These are phyloP conservation scores for Aix galericulata DNA, from an alignment of 2,113 vertebrate genomes.

Conservation along the genomic window DNA sequence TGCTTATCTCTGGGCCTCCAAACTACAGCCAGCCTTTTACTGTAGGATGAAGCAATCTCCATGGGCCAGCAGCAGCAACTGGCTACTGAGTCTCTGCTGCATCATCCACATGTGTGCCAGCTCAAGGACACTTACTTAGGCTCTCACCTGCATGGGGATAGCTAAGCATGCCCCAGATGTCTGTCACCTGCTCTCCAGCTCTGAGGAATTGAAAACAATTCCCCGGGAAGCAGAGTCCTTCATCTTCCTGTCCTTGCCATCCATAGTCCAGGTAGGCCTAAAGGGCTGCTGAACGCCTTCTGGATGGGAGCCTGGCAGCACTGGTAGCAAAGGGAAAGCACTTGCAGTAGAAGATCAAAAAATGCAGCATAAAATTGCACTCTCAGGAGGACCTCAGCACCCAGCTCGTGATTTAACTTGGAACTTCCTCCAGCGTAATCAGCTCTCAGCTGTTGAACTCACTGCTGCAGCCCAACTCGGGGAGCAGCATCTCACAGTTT, in stretches of 20 bases:
- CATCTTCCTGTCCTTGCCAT: neutral
- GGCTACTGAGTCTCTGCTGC: neutral
- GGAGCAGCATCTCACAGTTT: neutral
- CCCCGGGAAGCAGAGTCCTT: neutral
- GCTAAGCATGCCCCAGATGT: neutral
- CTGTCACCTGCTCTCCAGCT: neutral
- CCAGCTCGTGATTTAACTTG: neutral
- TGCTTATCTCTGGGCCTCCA: neutral
- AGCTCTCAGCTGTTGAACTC: neutral
- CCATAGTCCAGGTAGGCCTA: neutral
- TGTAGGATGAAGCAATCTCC: neutral
- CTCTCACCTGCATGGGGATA: neutral
- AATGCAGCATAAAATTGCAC: neutral
- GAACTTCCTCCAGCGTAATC: accelerated
- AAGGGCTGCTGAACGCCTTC: neutral
- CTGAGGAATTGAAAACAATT: neutral
- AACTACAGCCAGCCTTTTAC: neutral
- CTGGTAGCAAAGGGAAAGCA: neutral
- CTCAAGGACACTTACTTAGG: neutral
- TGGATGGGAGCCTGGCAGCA: neutral
- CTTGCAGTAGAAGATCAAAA: neutral
- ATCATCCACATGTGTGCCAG: neutral
- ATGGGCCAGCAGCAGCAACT: neutral
- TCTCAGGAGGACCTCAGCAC: neutral
- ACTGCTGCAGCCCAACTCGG: neutral